Evolutionary conservation across 2,888 invertebrate species (phyloP).

Genomic region (Cremastobaeus sp.): DNA sequence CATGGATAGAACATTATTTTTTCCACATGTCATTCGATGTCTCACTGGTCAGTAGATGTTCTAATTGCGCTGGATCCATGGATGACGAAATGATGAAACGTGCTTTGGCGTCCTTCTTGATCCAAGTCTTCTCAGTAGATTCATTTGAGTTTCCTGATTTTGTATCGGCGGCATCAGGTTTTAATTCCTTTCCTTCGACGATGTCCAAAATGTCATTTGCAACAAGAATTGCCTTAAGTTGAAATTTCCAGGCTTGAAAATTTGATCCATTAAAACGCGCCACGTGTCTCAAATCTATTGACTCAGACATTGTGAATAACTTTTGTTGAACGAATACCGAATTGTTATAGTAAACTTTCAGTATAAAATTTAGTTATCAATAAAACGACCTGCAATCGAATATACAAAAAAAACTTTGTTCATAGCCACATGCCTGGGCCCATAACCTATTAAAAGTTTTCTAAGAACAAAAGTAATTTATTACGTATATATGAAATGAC

Average conservation of each 20-base stretch:
- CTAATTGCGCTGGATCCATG: slow-evolving; percentile 56
- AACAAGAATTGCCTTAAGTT: slow-evolving; percentile 5
- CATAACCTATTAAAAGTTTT: background rate
- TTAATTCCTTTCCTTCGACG: background rate
- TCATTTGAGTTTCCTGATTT: too few relatives aligned
- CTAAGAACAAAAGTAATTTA: too few relatives aligned
- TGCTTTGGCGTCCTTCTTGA: slow-evolving; percentile 50
- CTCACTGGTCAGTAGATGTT: slow-evolving; percentile 56
- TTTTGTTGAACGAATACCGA: too few relatives aligned
- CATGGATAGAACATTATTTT: slow-evolving; percentile 53
- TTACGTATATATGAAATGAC: too few relatives aligned
- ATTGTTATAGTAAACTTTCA: too few relatives aligned
- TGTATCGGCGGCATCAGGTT: too few relatives aligned
- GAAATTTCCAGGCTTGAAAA: slow-evolving; percentile 24
- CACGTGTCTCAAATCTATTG: background rate
- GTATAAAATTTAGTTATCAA: too few relatives aligned
- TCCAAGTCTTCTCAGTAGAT: background rate
- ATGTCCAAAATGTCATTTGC: slow-evolving; percentile 9
- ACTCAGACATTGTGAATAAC: background rate
- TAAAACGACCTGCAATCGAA: too few relatives aligned
- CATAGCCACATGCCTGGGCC: background rate
- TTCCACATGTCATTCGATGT: slow-evolving; percentile 64
- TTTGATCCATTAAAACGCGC: slow-evolving; percentile 6
- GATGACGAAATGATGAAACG: slow-evolving; percentile 63
- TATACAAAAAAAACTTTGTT: too few relatives aligned